Base-by-base conservation (phyloP, 2,888 invertebrate species). In the Sarcophaga rosellei region DNA sequence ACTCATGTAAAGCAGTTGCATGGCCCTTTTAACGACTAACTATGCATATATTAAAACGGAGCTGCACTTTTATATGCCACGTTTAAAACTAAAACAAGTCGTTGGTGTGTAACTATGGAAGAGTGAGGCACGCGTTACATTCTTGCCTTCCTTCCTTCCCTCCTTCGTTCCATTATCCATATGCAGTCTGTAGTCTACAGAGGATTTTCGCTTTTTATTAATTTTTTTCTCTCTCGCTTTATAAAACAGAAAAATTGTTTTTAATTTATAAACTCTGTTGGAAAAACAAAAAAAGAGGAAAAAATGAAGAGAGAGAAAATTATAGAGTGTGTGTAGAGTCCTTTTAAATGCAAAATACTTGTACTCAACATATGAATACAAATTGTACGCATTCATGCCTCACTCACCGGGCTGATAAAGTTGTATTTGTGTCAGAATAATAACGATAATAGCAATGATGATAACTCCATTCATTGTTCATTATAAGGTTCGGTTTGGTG, bases 401-500 rank as follows among this genome's bases (percentile, higher is more conserved):
- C 0, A 35, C 45, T 25, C 35, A 17, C 21, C 35, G 15, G 25
- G 35, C 35, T 59, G 11, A 17, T 63, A 63, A 25, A n/a, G 11
- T 63, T 17, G 25, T 63, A 78, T 62, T 62, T 62, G 62, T 69
- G 78, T 78, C 69, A 78, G 59, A 25, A 20, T 76, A 44, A 44
- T 68, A 45, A 11, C 21, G 25, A 20, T 66, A 35, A 35, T 10
- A 35, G 35, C 35, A 8, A 8, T 35, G 35, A 35, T 35, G 35
- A 35, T 35, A 35, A 35, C 35, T 35, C 35, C 35, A 35, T 35
- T 35, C 35, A 35, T 35, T 35, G 10, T 35, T 35, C 35, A 35
- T 35, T 35, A 10, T 1, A 35, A 35, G 35, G 35, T 35, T 35
- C 35, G 35, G 35, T 35, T 35, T 35, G 0, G 8, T 1, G 8